A percentile compares a stretch with the other conserved stretches of the same genome.
These are phyloP conservation scores for Narcine bancroftii DNA, from an alignment of 2,113 vertebrate genomes.

Conservation along the genomic window DNA sequence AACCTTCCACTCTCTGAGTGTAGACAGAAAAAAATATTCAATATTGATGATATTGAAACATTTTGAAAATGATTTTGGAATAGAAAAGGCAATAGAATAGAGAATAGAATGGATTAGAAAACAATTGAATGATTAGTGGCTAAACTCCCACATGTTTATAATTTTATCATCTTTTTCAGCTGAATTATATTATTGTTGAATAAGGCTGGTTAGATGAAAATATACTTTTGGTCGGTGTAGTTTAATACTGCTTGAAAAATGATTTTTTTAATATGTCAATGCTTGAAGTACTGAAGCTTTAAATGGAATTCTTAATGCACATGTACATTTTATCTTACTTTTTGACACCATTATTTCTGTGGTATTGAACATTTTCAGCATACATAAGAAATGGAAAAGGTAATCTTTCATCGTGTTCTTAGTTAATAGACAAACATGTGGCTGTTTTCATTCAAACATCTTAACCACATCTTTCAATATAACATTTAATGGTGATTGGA, in stretches of 20 bases:
- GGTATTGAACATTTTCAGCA: not conserved
- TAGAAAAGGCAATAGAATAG: not conserved
- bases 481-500: not conserved
- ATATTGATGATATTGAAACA: not conserved
- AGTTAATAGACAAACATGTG: not conserved
- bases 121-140: too few species aligned
- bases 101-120: not conserved
- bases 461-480: not conserved
- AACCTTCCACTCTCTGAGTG: not conserved
- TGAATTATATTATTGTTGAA: not conserved
- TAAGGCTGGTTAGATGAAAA: slow-evolving; percentile 4
- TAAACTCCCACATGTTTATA: not conserved
- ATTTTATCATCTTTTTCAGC: not conserved
- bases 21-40: not conserved
- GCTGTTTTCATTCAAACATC: not conserved
- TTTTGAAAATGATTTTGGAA: not conserved
- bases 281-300: slow-evolving; percentile 1
- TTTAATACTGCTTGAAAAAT: not conserved
- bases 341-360: not conserved
- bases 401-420: not conserved
- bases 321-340: not conserved
- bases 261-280: not conserved
- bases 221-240: not conserved
- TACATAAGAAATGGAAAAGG: not conserved
- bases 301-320: not conserved